Percentiles rank a stretch among this genome's conserved stretches.
Evolutionary conservation across 2,888 invertebrate species (phyloP).

Genomic region (Pelosia muscerda): DNA sequence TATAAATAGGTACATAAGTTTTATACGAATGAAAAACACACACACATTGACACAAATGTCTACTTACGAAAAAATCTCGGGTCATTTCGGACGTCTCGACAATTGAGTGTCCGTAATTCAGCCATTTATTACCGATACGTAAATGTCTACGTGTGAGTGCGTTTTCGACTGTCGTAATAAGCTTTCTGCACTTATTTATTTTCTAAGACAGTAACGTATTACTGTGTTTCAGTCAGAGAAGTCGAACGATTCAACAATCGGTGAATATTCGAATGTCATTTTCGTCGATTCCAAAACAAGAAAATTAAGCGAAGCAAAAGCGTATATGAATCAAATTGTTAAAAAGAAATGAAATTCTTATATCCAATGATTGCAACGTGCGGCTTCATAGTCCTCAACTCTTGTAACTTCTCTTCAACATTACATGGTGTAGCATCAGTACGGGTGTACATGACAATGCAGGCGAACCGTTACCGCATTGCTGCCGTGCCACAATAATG

Average conservation of each 20-base stretch:
- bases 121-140: no score
- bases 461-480: not conserved
- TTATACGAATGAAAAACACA: slow-evolving; percentile 1
- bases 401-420: not conserved
- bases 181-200: not conserved
- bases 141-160: not conserved
- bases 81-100: not conserved
- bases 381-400: not conserved
- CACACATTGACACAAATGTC: not conserved
- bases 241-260: not conserved
- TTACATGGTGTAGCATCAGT: not conserved
- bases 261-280: slow-evolving; percentile 7
- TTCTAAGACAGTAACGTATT: not conserved
- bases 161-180: not conserved
- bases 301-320: not conserved
- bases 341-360: slow-evolving; percentile 1
- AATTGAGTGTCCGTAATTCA: not conserved
- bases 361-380: not conserved
- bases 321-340: not conserved
- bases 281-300: not conserved
- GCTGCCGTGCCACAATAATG: not conserved
- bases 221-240: not conserved
- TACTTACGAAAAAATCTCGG: not conserved
- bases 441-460: not conserved
- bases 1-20: not conserved